Base-by-base conservation (phyloP, 2,797 vertebrate species). In the Sebastiscus albofasciatus region DNA sequence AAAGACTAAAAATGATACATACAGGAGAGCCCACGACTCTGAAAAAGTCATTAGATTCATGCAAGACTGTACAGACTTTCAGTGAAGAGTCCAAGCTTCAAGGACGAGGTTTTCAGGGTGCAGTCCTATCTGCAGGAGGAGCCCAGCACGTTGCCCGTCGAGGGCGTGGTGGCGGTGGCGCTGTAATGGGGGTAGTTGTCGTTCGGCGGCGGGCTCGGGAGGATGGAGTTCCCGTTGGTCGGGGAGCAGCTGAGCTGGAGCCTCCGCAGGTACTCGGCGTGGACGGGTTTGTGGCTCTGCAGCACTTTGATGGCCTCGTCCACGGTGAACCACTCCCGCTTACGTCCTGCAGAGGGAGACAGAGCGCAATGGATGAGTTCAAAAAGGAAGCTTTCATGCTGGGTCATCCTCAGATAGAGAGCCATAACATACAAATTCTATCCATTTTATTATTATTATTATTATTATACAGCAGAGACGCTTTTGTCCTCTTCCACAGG, bases 261-360 rank as follows among this genome's bases (percentile, higher is more conserved):
- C 89, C 97, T 96, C 94, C 98, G 96, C 94, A 99, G 96, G 90
- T 99, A 99, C 82, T 99, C 98, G 0, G 98, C 98, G 9, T 99
- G 98, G 78, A 99, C 97, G 0, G 98, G 98, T 90, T 99, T 99
- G 95, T 99, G 97, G 93, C 96, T 97, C 95, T 99, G 98, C 84
- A 99, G 97, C 74, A 99, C 96, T 94, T 97, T 97, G 93, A 99
- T 98, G 74, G 98, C 98, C 89, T 99, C 98, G 55, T 99, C 98
- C 65, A 99, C 96, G n/a, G 97, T 97, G 93, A 99, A 99, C 98
- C 98, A 99, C 83, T 99, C 97, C 93, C 98, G 97, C 93, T 99
- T 99, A 69, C 98, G 97, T 88, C 98, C 98, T 99, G 93, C 93
- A 85, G 93, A 78, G 79, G 92, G 92, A 89, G 90, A 90, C 92